Percentiles rank a stretch among this genome's conserved stretches.
phyloP scores from a whole-genome alignment of 2,888 invertebrate species.

The Sepiola atlantica region DNA sequence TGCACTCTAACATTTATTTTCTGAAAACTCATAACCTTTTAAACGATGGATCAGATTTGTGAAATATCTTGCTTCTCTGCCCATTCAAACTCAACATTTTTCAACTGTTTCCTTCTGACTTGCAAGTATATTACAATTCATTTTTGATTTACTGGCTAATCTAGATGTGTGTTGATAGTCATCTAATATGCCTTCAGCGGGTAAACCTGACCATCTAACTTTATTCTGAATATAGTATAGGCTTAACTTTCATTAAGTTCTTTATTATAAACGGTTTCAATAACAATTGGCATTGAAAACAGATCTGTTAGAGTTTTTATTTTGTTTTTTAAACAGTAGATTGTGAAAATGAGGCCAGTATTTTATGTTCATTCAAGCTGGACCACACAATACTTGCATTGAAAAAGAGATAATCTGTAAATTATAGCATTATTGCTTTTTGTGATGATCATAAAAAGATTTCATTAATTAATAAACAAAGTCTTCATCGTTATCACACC shows the following conservation, averaged over 20 bases:
- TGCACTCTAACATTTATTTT: not conserved
- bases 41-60: not conserved
- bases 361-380: not conserved
- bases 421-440: not conserved
- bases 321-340: not conserved
- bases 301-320: not conserved
- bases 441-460: not conserved
- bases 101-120: too few relatives aligned
- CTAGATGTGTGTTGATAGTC: not conserved
- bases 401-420: not conserved
- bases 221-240: not conserved
- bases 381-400: not conserved
- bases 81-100: not conserved
- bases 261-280: not conserved
- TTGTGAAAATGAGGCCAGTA: not conserved
- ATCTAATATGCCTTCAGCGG: not conserved
- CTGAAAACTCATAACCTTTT: not conserved
- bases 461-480: not conserved
- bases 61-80: not conserved
- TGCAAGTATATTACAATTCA: too few relatives aligned
- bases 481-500: not conserved
- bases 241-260: not conserved
- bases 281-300: not conserved
- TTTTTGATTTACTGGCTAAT: not conserved
- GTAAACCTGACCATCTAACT: not conserved